Conservation (phyloP, 1,140 invertebrate species). For the Colletes latitarsis region DNA sequence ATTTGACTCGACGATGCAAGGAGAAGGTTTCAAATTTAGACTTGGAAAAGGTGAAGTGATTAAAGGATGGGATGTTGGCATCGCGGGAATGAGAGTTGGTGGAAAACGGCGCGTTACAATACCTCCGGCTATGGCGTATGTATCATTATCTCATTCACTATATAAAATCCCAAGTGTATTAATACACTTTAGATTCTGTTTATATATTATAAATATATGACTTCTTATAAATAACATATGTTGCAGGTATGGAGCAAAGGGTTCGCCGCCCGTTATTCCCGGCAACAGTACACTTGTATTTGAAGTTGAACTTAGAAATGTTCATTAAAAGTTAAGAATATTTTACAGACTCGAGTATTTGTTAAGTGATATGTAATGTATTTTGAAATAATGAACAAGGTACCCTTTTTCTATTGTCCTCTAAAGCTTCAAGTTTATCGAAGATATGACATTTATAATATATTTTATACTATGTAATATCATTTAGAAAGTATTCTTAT, state of each 20-base stretch:
- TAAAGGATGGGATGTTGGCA: slow-evolving; percentile 94
- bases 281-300: slow-evolving; percentile 92
- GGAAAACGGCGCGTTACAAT: slow-evolving; percentile 93
- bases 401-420: slow-evolving; percentile 28
- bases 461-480: slow-evolving; percentile 12
- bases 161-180: neutral
- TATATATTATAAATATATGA: neutral
- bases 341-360: slow-evolving; percentile 15
- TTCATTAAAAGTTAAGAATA: slow-evolving; percentile 83
- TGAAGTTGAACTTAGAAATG: slow-evolving; percentile 92
- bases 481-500: slow-evolving; percentile 10
- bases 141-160: slow-evolving; percentile 57
- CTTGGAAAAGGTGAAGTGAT: slow-evolving; percentile 94
- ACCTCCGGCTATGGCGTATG: slow-evolving; percentile 92
- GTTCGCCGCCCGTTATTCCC: slow-evolving; percentile 91
- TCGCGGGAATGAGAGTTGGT: slow-evolving; percentile 95
- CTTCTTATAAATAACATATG: slow-evolving; percentile 50
- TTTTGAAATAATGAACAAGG: slow-evolving; percentile 27
- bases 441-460: neutral
- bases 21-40: slow-evolving; percentile 92
- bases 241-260: slow-evolving; percentile 90
- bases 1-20: slow-evolving; percentile 88
- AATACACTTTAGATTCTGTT: neutral
- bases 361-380: slow-evolving; percentile 32
- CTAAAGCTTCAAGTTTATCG: neutral